phyloP scores from a whole-genome alignment of 2,888 invertebrate species.

The Nasonia oneida region DNA sequence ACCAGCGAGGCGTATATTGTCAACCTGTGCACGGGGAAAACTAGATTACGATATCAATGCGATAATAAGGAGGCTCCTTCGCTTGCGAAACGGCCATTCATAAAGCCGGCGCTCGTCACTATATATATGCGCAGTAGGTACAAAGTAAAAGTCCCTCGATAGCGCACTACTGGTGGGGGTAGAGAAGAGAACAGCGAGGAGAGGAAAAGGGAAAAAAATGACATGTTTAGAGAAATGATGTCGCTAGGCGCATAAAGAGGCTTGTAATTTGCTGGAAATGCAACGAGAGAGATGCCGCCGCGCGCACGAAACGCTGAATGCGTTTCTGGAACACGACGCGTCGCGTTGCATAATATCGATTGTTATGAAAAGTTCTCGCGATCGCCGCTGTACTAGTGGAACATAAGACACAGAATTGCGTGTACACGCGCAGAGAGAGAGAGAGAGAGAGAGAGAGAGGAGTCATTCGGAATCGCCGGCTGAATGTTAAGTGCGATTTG shows the following conservation, averaged over 20 bases:
- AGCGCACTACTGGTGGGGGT: not conserved
- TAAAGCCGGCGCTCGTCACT: constrained; percentile 3
- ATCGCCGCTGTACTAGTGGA: constrained; percentile 47
- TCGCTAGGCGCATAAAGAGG: constrained; percentile 47
- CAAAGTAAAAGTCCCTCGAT: constrained; percentile 48
- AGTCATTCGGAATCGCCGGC: constrained; percentile 56
- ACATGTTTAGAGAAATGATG: constrained; percentile 59
- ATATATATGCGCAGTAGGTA: no score
- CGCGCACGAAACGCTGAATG: constrained; percentile 65
- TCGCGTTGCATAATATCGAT: constrained; percentile 71
- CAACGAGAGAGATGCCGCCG: constrained; percentile 38
- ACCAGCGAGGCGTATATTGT: not conserved
- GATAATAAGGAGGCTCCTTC: constrained; percentile 34
- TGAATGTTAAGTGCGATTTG: constrained; percentile 72
- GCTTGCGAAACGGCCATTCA: constrained; percentile 43
- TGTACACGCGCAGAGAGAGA: constrained; percentile 1
- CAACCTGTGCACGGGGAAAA: not conserved
- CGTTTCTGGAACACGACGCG: constrained; percentile 65
- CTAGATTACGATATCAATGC: constrained; percentile 34
- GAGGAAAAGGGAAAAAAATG: constrained; percentile 40
- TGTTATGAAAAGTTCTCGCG: constrained; percentile 73
- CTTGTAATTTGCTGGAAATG: constrained; percentile 60
- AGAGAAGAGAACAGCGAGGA: not conserved
- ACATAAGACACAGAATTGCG: constrained; percentile 25
- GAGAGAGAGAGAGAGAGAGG: not conserved